Evolutionary conservation across 2,888 invertebrate species (phyloP).

Genomic region (Pyrochroa serraticornis): DNA sequence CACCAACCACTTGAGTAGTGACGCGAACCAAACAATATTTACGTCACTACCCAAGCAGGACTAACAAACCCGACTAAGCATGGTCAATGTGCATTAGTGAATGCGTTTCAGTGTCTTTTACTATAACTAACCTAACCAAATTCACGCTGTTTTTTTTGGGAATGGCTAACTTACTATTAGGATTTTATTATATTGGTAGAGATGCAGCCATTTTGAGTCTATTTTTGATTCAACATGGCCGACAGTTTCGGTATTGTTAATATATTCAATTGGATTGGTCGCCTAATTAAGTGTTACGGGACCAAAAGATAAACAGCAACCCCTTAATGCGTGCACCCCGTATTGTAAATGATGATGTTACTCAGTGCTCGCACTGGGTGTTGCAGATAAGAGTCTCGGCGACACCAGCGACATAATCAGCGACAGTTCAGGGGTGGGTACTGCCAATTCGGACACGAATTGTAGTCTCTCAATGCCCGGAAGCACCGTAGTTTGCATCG

Average conservation of each 20-base stretch:
- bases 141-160: constrained; percentile 11
- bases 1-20: background rate
- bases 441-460: constrained; percentile 84
- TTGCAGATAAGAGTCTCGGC: constrained; percentile 87
- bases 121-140: background rate
- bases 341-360: constrained; percentile 35
- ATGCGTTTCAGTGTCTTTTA: too few species aligned
- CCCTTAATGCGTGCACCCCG: constrained; percentile 4
- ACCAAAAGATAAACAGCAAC: constrained; percentile 6
- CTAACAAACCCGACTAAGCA: constrained; percentile 9
- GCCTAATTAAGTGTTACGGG: constrained; percentile 1
- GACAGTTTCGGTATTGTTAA: background rate
- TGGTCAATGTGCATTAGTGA: constrained; percentile 21
- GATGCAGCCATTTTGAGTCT: too few species aligned
- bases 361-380: constrained; percentile 58
- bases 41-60: background rate
- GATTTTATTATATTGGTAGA: too few species aligned
- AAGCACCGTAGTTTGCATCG: constrained; percentile 85
- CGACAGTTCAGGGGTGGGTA: constrained; percentile 91
- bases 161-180: constrained; percentile 7
- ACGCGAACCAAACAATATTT: background rate
- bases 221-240: too few species aligned
- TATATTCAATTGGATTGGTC: background rate
- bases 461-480: constrained; percentile 80
- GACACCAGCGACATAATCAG: constrained; percentile 91